Percentiles rank a stretch among this genome's conserved stretches.
These are phyloP conservation scores for Lepus oiostolus DNA, from an alignment of 2,797 vertebrate species.

Conservation along the genomic window DNA sequence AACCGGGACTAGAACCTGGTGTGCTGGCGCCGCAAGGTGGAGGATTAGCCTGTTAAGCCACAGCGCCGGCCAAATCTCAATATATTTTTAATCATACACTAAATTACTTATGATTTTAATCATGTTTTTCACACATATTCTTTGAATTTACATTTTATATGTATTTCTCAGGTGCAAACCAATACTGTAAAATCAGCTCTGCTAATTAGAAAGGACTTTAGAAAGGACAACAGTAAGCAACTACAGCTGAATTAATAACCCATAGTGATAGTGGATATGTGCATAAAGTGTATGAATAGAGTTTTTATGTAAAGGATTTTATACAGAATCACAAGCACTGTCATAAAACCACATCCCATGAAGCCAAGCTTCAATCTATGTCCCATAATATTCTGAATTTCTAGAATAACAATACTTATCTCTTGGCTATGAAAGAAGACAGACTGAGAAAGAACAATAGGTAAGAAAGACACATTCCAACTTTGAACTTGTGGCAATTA, in stretches of 20 bases:
- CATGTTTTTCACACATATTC: not conserved
- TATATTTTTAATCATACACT: not conserved
- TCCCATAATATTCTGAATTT: not conserved
- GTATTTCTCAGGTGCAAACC: not conserved
- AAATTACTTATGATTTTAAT: slow-evolving; percentile 1
- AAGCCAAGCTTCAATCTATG: slow-evolving; percentile 75
- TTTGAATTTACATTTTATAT: not conserved
- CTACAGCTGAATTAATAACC: slow-evolving; percentile 82
- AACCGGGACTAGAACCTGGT: no score
- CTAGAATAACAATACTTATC: not conserved
- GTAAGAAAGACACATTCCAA: slow-evolving; percentile 4
- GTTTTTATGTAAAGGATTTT: slow-evolving; percentile 78
- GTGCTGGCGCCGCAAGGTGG: no score
- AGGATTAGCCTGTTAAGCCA: no score
- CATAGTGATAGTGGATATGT: slow-evolving; percentile 79
- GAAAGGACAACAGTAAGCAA: slow-evolving; percentile 76
- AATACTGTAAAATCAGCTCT: not conserved
- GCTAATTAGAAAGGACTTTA: slow-evolving; percentile 47
- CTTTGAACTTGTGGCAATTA: not conserved
- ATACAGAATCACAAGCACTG: slow-evolving; percentile 79
- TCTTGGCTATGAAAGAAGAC: not conserved
- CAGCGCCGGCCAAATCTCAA: not conserved
- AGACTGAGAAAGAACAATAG: not conserved
- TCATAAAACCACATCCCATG: slow-evolving; percentile 75
- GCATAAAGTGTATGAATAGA: slow-evolving; percentile 79